These are phyloP conservation scores for Catotricha subobsoleta DNA, from an alignment of 2,888 invertebrate genomes.

Conservation along the genomic window DNA sequence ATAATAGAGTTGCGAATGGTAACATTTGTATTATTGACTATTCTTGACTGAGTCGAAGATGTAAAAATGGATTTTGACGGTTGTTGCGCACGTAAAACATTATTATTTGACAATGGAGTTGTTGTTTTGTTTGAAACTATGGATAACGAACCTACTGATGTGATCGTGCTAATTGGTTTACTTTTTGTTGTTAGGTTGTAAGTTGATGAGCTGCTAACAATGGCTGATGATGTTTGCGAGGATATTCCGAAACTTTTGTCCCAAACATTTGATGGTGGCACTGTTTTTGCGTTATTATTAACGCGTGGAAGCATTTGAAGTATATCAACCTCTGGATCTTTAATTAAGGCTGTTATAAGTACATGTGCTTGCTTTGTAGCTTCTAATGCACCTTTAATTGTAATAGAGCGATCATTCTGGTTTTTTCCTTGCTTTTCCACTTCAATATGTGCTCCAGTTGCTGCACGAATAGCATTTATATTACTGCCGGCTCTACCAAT, in stretches of 20 bases:
- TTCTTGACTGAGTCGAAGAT: constrained; percentile 6
- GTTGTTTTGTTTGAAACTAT: constrained; percentile 1
- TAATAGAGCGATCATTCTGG: constrained; percentile 84
- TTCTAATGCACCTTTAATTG: constrained; percentile 85
- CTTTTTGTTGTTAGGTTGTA: not conserved
- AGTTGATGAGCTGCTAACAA: not conserved
- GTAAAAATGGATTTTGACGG: not conserved
- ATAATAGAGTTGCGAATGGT: no score
- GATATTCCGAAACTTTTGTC: no score
- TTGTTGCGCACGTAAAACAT: not conserved
- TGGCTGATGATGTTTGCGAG: constrained; percentile 11
- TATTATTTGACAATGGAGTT: not conserved
- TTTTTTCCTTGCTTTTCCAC: constrained; percentile 94
- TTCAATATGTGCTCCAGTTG: constrained; percentile 95
- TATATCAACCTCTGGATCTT: constrained; percentile 89
- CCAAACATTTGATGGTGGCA: constrained; percentile 23
- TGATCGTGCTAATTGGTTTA: constrained; percentile 1
- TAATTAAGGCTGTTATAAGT: constrained; percentile 79
- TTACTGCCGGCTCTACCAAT: constrained; percentile 95
- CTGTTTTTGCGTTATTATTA: constrained; percentile 23
- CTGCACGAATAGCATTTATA: constrained; percentile 92
- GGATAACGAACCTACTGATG: not conserved
- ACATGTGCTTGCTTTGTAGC: constrained; percentile 83
- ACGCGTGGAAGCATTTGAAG: constrained; percentile 57
- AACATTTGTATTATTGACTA: not conserved